phyloP scores from a whole-genome alignment of 23 tunicate species.

The Botrylloides violaceus region DNA sequence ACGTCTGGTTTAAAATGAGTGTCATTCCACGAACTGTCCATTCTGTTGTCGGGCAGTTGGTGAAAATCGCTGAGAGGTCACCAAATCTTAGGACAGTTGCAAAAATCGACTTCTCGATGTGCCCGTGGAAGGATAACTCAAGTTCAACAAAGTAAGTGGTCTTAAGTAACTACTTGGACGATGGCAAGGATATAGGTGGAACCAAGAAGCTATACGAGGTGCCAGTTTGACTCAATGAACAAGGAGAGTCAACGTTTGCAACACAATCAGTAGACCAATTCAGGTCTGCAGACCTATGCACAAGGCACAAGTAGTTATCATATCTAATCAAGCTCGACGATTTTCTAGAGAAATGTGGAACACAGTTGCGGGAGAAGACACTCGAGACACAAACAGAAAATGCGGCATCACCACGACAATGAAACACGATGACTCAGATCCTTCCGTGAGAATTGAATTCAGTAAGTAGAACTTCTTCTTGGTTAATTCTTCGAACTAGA shows the following conservation, averaged over 20 bases:
- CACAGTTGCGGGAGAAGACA: conserved; percentile 1
- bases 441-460: conserved; percentile 10
- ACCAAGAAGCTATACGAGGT: too few species aligned
- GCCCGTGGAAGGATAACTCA: conserved; percentile 16
- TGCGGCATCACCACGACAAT: conserved; percentile 6
- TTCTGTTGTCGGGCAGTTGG: conserved; percentile 10
- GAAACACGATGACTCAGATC: conserved; percentile 23
- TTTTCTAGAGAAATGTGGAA: conserved; percentile 14
- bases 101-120: conserved; percentile 11
- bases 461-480: conserved; percentile 7
- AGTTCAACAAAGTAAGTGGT: conserved; percentile 14
- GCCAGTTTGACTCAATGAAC: too few species aligned
- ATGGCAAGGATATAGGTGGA: too few species aligned
- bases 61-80: conserved; percentile 12
- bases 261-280: too few species aligned
- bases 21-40: neutral
- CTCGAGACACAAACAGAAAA: conserved; percentile 17
- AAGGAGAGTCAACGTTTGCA: too few species aligned
- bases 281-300: too few species aligned
- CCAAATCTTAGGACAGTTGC: conserved; percentile 8
- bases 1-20: too few species aligned
- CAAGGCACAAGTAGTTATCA: too few species aligned
- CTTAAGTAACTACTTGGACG: too few species aligned
- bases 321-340: neutral
- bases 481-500: too few species aligned